Evolutionary conservation across 2,888 invertebrate genomes (phyloP), one percentile per base, ranked within the genome.

Genomic region (Agrotis puta): DNA sequence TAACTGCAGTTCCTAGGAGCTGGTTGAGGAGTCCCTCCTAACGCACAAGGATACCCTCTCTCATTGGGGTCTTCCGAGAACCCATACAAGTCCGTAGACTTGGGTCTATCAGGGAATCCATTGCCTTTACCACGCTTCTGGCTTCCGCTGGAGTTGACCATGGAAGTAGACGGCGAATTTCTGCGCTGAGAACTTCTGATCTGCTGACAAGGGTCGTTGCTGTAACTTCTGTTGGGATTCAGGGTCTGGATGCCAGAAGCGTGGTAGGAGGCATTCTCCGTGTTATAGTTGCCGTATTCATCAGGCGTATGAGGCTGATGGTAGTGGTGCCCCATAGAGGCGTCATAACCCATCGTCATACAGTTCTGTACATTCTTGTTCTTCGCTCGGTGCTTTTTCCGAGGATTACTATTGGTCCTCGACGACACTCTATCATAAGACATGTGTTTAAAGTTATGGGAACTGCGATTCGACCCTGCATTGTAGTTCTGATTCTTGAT

Each of bases 51-150:
- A 78, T 93, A 96, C 53, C 85, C 91, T 74, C 94, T 92, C 76
- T 95, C 95, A 64, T 92, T 92, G 11, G 95, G 94, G 65, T 95
- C 96, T 66, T 96, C 96, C 0, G 95, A 90, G 84, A 97, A 97
- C 74, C 97, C 97, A 78, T 96, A 97, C 83, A 97, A 90, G 77
- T 97, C 97, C 18, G 97, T 97, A 50, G 97, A 97, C 86, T 97
- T 97, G 3, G 97, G 97, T 50, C 97, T 94, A 82, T 98, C 97
- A 59, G 97, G 97, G 81, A 97, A 97, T 56, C 91, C 91, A 72
- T 94, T 95, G 5, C 87, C 95, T 87, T 93, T 97, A 18, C 96
- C 96, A 20, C 96, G 92, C 77, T 96, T 96, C 85, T 96, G 96
- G 75, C 96, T 95, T 3, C 96, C 96, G 73, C 95, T 95, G 4